phyloP scores from a whole-genome alignment of 2,113 vertebrate genomes.

The Nanger granti region DNA sequence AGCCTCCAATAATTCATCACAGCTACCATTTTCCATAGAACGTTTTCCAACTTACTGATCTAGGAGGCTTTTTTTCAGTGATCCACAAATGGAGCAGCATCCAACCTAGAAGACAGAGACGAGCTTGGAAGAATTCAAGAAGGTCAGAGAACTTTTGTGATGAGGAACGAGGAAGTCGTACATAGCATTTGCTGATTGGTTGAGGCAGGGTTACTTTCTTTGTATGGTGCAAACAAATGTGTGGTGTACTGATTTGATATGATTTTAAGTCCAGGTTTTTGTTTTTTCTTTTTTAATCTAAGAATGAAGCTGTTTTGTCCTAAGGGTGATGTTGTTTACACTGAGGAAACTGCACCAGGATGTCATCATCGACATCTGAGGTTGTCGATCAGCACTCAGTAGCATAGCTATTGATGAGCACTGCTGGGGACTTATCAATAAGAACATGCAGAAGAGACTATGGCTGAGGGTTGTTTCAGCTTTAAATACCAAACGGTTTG shows the following conservation, averaged over 20 bases:
- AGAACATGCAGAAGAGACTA: background rate
- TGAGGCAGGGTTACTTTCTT: background rate
- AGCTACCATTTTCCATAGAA: background rate
- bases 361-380: background rate
- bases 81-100: background rate
- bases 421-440: background rate
- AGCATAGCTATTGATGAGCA: background rate
- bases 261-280: background rate
- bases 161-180: background rate
- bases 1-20: background rate
- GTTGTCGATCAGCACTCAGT: background rate
- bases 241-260: background rate
- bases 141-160: background rate
- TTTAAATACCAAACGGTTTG: background rate
- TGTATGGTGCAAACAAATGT: background rate
- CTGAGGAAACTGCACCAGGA: background rate
- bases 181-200: background rate
- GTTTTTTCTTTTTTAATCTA: background rate
- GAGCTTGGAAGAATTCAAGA: background rate
- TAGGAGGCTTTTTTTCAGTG: background rate
- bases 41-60: background rate
- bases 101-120: background rate
- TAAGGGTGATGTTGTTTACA: background rate
- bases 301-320: background rate
- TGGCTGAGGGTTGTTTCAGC: background rate